These are phyloP conservation scores for Sinocyclocheilus grahami DNA, from an alignment of 2,113 vertebrate genomes.

Conservation along the genomic window DNA sequence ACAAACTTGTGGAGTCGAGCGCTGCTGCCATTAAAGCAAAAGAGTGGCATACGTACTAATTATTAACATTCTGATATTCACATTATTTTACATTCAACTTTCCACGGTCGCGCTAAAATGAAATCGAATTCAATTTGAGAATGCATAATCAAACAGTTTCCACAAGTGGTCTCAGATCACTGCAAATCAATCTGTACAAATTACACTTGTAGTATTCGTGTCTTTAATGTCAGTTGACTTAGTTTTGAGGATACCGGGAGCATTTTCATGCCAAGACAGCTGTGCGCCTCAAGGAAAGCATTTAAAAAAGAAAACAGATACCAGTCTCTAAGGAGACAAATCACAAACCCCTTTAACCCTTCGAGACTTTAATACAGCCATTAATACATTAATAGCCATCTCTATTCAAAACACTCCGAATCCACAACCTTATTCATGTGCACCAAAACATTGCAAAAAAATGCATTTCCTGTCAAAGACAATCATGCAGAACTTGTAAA, in stretches of 20 bases:
- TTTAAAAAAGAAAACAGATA: neutral
- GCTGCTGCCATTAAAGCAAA: neutral
- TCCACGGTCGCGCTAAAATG: neutral
- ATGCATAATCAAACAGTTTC: neutral
- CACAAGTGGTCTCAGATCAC: neutral
- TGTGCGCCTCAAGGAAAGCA: neutral
- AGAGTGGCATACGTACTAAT: neutral
- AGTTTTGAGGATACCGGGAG: neutral
- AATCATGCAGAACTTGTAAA: neutral
- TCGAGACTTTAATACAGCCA: neutral
- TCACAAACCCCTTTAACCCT: conserved; percentile 11
- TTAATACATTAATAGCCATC: neutral
- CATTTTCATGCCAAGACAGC: conserved; percentile 3
- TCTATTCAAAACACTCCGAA: neutral
- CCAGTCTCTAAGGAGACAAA: neutral
- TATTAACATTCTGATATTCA: neutral
- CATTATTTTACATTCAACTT: neutral
- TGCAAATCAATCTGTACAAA: neutral
- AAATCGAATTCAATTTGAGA: neutral
- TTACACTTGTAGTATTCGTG: neutral
- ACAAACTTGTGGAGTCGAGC: neutral
- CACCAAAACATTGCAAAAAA: neutral
- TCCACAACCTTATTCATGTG: neutral
- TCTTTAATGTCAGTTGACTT: neutral
- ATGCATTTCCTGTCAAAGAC: neutral